Percentiles rank a stretch among this genome's conserved stretches.
Evolutionary conservation across 2,888 invertebrate genomes (phyloP).

Genomic region (Synergus itoensis): DNA sequence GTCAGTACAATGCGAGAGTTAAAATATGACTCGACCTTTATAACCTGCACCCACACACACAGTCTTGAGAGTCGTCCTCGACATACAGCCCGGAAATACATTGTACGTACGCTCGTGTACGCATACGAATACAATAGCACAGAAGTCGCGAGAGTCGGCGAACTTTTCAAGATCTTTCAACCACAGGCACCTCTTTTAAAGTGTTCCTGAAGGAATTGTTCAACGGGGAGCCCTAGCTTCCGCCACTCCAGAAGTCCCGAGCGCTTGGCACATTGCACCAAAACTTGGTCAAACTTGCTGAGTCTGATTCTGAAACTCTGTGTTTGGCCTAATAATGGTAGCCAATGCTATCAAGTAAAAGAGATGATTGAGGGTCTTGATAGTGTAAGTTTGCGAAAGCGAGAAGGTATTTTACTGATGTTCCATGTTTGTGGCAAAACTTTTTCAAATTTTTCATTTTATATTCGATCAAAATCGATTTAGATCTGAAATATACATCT

Average conservation of each 20-base stretch:
- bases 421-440: neutral
- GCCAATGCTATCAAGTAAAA: constrained; percentile 11
- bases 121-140: constrained; percentile 49
- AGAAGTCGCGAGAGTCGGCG: constrained; percentile 52
- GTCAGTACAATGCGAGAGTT: constrained; percentile 66
- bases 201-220: constrained; percentile 54
- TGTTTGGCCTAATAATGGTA: constrained; percentile 15
- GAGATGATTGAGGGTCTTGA: constrained; percentile 4
- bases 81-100: constrained; percentile 41
- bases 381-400: neutral
- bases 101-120: constrained; percentile 27
- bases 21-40: constrained; percentile 68
- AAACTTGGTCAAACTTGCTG: constrained; percentile 50
- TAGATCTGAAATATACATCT: no score
- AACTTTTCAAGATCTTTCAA: constrained; percentile 55
- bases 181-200: constrained; percentile 52
- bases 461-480: no score
- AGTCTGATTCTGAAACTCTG: constrained; percentile 42
- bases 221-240: constrained; percentile 50
- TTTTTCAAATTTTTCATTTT: neutral
- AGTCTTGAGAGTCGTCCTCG: constrained; percentile 41
- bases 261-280: constrained; percentile 46
- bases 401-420: constrained; percentile 1
- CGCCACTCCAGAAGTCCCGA: constrained; percentile 45
- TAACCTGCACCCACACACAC: constrained; percentile 51